Evolutionary conservation across 2,113 vertebrate genomes (phyloP).

Genomic region (Polypterus senegalus): DNA sequence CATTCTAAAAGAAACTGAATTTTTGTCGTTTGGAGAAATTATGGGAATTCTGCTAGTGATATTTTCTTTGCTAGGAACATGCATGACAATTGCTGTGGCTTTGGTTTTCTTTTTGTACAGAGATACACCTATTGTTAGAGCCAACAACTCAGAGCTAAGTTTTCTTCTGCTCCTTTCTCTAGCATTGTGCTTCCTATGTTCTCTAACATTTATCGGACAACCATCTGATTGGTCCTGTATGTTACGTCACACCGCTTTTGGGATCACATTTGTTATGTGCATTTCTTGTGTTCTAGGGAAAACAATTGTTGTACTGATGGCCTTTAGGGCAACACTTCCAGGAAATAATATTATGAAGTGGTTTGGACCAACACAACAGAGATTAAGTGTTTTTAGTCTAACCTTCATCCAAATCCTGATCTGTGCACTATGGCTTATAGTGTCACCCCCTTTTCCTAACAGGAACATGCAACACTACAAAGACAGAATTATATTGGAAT

Average conservation of each 20-base stretch:
- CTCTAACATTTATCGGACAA: background rate
- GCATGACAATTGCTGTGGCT: background rate
- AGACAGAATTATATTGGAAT: slow-evolving; percentile 1
- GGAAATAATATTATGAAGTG: slow-evolving; percentile 1
- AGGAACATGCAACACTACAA: background rate
- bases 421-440: background rate
- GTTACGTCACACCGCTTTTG: background rate
- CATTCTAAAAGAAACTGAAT: background rate
- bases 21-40: background rate
- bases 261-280: slow-evolving; percentile 2
- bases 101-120: background rate
- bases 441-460: background rate
- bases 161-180: background rate
- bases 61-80: background rate
- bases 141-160: background rate
- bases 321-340: slow-evolving; percentile 2
- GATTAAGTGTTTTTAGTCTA: background rate
- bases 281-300: slow-evolving; percentile 4
- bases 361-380: background rate
- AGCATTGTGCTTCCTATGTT: background rate
- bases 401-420: background rate
- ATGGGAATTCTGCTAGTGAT: background rate
- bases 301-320: slow-evolving; percentile 1
- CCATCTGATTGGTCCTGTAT: slow-evolving; percentile 3
- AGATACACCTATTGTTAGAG: background rate